Percentiles rank a stretch among this genome's conserved stretches.
Evolutionary conservation across 2,888 invertebrate species (phyloP).

Genomic region (Campopleginae sp.): DNA sequence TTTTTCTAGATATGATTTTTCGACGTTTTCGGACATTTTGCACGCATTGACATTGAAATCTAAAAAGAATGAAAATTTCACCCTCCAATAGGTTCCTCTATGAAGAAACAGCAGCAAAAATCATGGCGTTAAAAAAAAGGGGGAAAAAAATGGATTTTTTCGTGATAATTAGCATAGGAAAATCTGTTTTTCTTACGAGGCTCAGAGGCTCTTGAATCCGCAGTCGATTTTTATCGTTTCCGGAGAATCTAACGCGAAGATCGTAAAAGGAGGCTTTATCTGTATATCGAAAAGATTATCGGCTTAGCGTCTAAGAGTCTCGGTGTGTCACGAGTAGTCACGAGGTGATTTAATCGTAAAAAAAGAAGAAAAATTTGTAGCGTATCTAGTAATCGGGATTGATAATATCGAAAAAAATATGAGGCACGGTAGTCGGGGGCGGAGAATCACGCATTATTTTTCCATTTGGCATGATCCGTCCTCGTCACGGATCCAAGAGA

Average conservation of each 20-base stretch:
- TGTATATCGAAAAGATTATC: not conserved
- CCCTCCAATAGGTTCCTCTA: too few species aligned
- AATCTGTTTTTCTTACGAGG: too few species aligned
- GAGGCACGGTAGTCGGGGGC: not conserved
- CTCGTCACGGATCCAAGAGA: not conserved
- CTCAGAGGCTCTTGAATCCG: not conserved
- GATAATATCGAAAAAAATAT: not conserved
- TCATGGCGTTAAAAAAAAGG: too few species aligned
- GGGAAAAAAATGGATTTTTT: too few species aligned
- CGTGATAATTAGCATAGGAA: too few species aligned
- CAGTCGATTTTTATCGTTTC: not conserved
- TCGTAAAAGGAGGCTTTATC: not conserved
- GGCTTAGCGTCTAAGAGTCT: not conserved
- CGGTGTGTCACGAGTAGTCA: conserved; percentile 19
- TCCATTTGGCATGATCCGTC: not conserved
- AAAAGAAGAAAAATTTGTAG: not conserved
- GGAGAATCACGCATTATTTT: not conserved
- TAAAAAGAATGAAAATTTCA: too few species aligned
- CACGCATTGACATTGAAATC: too few species aligned
- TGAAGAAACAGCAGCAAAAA: too few species aligned
- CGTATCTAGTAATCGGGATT: not conserved
- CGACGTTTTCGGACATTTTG: too few species aligned
- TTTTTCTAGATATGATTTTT: too few species aligned
- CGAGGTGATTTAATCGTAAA: conserved; percentile 15
- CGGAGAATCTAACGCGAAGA: not conserved